Evolutionary conservation across 2,888 invertebrate species (phyloP), one percentile per base, ranked within the genome.

Genomic region (Agrotis puta): DNA sequence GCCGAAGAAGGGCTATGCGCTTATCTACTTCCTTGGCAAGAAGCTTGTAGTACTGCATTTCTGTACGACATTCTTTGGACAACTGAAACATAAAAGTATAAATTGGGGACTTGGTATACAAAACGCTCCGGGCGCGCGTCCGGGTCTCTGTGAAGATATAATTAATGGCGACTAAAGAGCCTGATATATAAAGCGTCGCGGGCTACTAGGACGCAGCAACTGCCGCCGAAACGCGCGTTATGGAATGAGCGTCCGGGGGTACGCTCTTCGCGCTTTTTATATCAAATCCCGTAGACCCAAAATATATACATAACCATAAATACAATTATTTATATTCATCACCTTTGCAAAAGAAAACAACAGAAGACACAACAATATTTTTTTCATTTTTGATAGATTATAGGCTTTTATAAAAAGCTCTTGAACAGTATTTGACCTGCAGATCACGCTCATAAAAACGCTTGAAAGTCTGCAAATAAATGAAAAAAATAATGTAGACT

Each of bases 1-100:
- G 92, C 79, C 93, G 92, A 2, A 96, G 92, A 66, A 94, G 91
- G 9, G 89, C 84, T 73, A 97, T 93, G 64, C 96, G 94, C 85
- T 96, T 96, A 88, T 98, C 98, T 7, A 97, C 94, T 87, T 97
- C 96, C 72, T 97, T 92, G 0, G 98, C 98, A 72, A 97, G 92
- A 59, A 97, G 93, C 89, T 97, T 97, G 89, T 97, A 97, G 81
- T 96, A 96, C 84, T 96, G 96, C 96, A 98, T 97, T 92, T 98
- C 97, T 86, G 96, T 94, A 39, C 97, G 94, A 78, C 96, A 96
- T 90, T 97, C 96, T 79, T 96, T 95, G 16, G 97, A 97, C 89
- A 98, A 95, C 98, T 98, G 91, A 64, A 96, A 95, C 77, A 56
- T 54, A 72, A 78, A 62, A 48, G 39, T 39, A 39, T 39, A 11